Conservation (phyloP, 2,113 vertebrate species). For the Prochilodus magdalenae region DNA sequence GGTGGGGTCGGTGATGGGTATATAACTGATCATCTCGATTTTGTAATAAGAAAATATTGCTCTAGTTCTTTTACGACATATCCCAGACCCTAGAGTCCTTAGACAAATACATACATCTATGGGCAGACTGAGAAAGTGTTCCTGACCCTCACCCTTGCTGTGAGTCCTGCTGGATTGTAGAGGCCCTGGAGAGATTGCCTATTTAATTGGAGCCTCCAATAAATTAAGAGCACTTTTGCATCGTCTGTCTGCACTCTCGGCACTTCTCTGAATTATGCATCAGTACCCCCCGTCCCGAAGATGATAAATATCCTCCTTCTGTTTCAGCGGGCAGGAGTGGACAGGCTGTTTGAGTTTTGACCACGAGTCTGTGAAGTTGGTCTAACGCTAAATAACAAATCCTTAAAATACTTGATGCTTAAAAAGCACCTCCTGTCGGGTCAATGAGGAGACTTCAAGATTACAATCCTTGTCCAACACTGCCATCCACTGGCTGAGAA, state of each 20-base stretch:
- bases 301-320: background rate
- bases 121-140: background rate
- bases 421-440: background rate
- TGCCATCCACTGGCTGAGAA: slow-evolving; percentile 17
- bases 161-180: background rate
- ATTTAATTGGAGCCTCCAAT: background rate
- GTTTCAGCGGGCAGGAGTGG: background rate
- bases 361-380: too few species aligned
- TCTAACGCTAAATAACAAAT: background rate
- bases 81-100: background rate
- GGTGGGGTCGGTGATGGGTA: too few species aligned
- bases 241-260: background rate
- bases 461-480: slow-evolving; percentile 4
- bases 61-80: too few species aligned
- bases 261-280: background rate
- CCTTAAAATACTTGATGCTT: too few species aligned
- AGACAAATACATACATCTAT: too few species aligned
- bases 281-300: background rate
- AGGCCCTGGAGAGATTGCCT: background rate
- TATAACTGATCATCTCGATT: too few species aligned
- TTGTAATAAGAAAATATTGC: too few species aligned
- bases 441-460: background rate
- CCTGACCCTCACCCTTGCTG: background rate
- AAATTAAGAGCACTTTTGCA: background rate
- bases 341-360: background rate